phyloP scores from a whole-genome alignment of 2,113 vertebrate species.

The Oncorhynchus kisutch region DNA sequence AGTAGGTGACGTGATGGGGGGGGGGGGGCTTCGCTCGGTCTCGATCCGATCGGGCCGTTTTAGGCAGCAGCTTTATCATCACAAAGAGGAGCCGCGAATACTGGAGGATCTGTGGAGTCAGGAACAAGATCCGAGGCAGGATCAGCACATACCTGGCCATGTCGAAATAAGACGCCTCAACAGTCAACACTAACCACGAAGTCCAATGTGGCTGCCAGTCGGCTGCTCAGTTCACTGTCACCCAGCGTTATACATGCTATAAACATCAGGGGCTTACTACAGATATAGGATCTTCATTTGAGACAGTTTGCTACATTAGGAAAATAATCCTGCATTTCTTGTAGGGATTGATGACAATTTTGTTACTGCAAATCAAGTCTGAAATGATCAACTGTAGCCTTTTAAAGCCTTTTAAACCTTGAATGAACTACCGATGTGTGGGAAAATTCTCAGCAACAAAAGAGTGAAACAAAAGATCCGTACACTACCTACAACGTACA shows the following conservation, averaged over 20 bases:
- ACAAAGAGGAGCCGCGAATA: conserved; percentile 66
- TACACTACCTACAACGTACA: no score
- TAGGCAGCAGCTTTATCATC: conserved; percentile 70
- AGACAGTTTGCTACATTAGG: no score
- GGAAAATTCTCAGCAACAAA: no score
- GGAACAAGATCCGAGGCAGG: conserved; percentile 50
- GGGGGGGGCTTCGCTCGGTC: conserved; percentile 4
- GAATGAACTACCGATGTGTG: no score
- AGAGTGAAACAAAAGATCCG: no score
- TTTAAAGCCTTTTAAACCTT: no score
- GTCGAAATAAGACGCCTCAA: conserved; percentile 58
- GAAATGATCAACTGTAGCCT: no score
- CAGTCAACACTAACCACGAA: not conserved
- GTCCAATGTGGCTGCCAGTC: not conserved
- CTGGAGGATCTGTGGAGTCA: conserved; percentile 69
- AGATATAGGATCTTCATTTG: no score
- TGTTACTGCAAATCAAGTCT: no score
- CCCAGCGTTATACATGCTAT: no score
- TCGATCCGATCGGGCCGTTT: conserved; percentile 55
- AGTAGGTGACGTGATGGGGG: not conserved
- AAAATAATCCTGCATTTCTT: no score
- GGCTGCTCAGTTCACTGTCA: not conserved
- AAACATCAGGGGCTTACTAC: not conserved
- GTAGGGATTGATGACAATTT: no score
- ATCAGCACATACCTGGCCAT: conserved; percentile 58